Base-by-base conservation (phyloP, 2,113 vertebrate species). In the Protomyctophum bolini region DNA sequence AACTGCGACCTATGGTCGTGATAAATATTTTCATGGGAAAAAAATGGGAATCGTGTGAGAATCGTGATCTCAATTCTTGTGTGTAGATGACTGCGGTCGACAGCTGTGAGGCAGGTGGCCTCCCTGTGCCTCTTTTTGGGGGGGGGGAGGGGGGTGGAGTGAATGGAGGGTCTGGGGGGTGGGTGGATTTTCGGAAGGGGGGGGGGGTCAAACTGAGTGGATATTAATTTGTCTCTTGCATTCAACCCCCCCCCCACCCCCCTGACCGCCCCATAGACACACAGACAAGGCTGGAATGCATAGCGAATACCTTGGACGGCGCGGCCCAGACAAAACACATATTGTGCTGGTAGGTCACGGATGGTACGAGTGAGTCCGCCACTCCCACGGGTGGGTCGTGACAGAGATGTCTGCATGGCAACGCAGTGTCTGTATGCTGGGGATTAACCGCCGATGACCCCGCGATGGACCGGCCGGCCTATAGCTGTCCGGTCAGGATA, bases 301-400 rank as follows among this genome's bases (percentile, higher is more conserved):
- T 87, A 83, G 83, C 83, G 87, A 89, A 91, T 83, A 91, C 80
- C 85, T 85, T 78, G 6, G 65, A 86, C 76, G 86, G 86, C 79
- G 83, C 69, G 60, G 87, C 82, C 73, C 83, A 91, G 89, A 93
- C 91, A 91, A 93, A 93, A 93, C 91, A 91, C 84, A 89, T 82
- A 91, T 87, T 91, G 88, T 89, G 84, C 79, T 73, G 76, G 60
- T 68, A 76, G 88, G 88, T 92, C 83, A 87, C 80, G 83, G 84
- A 87, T 86, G 89, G 85, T 86, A 87, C 81, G 88, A 90, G 85
- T 75, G 55, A 21, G 21, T 21, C 21, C 21, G 82, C 81, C 85
- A 80, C 91, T 88, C 89, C 88, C 68, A 79, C 79, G 65, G 66
- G 83, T 76, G 21, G 21, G 21, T 83, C 68, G 58, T 76, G 81